These are phyloP conservation scores for Antennarius maculatus DNA, from an alignment of 2,797 vertebrate genomes.

Conservation along the genomic window DNA sequence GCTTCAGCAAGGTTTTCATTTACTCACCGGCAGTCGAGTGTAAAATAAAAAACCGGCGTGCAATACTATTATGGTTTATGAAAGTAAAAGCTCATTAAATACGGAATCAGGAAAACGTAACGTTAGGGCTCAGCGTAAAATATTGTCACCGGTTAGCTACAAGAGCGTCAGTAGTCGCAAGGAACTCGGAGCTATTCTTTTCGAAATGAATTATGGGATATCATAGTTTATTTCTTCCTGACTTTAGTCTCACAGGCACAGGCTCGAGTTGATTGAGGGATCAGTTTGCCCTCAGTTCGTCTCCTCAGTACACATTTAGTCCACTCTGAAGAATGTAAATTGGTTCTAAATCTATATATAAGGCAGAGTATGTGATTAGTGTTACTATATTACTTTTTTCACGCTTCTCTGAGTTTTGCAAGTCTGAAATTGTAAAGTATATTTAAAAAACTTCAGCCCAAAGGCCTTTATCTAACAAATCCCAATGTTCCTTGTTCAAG, in stretches of 20 bases:
- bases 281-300: background rate
- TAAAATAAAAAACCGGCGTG: conserved; percentile 14
- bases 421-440: too few relatives aligned
- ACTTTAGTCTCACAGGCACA: conserved; percentile 40
- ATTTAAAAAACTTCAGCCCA: too few relatives aligned
- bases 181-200: conserved; percentile 61
- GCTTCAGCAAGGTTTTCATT: conserved; percentile 34
- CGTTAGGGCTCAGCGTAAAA: conserved; percentile 10
- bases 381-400: too few relatives aligned
- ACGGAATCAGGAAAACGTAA: conserved; percentile 1
- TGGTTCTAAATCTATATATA: too few relatives aligned
- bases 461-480: too few relatives aligned
- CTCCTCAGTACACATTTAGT: too few relatives aligned
- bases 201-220: conserved; percentile 77
- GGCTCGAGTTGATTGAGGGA: background rate
- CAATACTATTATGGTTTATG: background rate
- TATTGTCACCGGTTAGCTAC: conserved; percentile 37
- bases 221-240: background rate
- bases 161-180: conserved; percentile 39
- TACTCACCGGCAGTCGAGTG: conserved; percentile 63
- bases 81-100: conserved; percentile 44
- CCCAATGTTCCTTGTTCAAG: too few relatives aligned
- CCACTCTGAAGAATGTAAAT: too few relatives aligned
- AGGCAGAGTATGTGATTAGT: too few relatives aligned
- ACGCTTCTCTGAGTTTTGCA: too few relatives aligned